Conservation (phyloP, 2,797 vertebrate species). For the Eulemur albifrons region DNA sequence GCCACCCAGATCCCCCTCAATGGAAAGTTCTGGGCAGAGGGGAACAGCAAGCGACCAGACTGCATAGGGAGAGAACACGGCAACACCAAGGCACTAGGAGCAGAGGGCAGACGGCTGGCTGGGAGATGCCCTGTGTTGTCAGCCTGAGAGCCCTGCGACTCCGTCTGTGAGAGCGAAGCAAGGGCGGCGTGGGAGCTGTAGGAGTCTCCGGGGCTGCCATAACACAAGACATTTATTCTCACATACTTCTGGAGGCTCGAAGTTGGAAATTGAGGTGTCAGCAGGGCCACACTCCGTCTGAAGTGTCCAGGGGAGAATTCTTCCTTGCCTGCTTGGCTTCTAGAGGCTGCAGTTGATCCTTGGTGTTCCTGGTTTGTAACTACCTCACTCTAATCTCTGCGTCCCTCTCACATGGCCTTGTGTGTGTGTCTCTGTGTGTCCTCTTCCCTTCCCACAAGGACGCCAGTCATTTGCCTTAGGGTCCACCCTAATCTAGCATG, state of each 20-base stretch:
- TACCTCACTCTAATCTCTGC: not conserved
- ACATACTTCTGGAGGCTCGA: rapidly evolving
- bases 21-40: not conserved
- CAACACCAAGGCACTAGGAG: not conserved
- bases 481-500: not conserved
- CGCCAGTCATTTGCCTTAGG: not conserved
- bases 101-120: not conserved
- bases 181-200: rapidly evolving
- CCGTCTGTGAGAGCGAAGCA: too few species aligned
- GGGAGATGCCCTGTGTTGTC: rapidly evolving
- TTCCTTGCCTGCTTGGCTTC: not conserved
- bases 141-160: not conserved
- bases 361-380: not conserved
- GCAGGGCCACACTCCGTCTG: rapidly evolving
- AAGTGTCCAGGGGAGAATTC: not conserved
- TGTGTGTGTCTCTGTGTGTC: not conserved
- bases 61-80: not conserved
- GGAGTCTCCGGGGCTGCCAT: not conserved
- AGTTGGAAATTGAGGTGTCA: not conserved
- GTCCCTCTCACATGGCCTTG: rapidly evolving
- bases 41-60: not conserved
- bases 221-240: too few species aligned
- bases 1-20: not conserved
- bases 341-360: not conserved
- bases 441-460: not conserved